A percentile compares a stretch with the other conserved stretches of the same genome.
Conservation (phyloP, 2,113 vertebrate species). For the Andinoacara biseriatus region DNA sequence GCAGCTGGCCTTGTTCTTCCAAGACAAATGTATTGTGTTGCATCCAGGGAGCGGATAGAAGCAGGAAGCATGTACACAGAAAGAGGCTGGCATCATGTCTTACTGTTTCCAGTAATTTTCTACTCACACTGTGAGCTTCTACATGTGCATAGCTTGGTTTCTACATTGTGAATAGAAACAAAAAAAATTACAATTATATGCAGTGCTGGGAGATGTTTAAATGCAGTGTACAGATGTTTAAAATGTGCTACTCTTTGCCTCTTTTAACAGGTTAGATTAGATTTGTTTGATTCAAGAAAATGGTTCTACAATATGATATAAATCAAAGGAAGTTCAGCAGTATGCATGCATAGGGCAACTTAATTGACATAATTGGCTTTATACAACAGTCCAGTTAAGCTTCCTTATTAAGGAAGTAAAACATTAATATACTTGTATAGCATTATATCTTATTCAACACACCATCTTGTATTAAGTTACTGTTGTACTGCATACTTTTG, state of each 20-base stretch:
- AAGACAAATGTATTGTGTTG: conserved; percentile 20
- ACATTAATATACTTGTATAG: neutral
- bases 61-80: conserved; percentile 21
- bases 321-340: neutral
- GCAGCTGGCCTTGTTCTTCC: neutral
- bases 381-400: neutral
- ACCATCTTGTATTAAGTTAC: neutral
- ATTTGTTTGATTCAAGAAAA: neutral
- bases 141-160: neutral
- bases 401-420: neutral
- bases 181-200: neutral
- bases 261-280: neutral
- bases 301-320: neutral
- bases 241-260: neutral
- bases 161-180: neutral
- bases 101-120: conserved; percentile 33
- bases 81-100: neutral
- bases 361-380: neutral
- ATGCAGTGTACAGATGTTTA: neutral
- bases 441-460: neutral
- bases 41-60: neutral
- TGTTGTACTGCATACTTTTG: neutral
- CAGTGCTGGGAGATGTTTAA: neutral
- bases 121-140: neutral
- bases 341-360: too few species aligned